Percentiles rank a stretch among this genome's conserved stretches.
phyloP scores from a whole-genome alignment of 1,140 invertebrate species.

The Apolygus lucorum region DNA sequence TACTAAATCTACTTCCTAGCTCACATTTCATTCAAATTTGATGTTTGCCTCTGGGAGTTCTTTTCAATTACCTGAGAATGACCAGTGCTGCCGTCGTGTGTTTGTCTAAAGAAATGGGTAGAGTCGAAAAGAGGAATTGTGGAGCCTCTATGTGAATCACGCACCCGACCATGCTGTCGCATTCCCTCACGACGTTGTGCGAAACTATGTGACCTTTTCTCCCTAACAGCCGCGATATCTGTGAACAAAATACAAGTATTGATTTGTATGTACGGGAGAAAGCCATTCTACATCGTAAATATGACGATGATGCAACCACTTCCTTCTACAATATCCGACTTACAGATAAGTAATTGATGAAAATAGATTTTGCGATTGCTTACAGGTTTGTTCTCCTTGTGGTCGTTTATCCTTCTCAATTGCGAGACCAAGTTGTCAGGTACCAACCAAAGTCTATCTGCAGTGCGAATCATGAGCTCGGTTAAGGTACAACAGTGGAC shows the following conservation, averaged over 20 bases:
- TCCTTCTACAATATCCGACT: no score
- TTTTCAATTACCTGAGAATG: conserved; percentile 43
- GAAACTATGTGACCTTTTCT: conserved; percentile 35
- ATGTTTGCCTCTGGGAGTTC: no score
- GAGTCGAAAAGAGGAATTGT: conserved; percentile 42
- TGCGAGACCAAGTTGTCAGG: conserved; percentile 59
- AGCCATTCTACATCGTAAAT: no score
- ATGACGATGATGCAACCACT: no score
- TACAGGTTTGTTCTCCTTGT: conserved; percentile 40
- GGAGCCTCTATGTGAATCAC: conserved; percentile 45
- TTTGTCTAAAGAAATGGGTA: conserved; percentile 41
- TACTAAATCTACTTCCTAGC: no score
- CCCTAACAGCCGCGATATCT: conserved; percentile 41
- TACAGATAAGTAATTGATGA: no score
- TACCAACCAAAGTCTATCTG: conserved; percentile 67
- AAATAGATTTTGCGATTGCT: no score
- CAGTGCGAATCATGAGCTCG: conserved; percentile 63
- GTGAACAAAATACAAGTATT: conserved; percentile 18
- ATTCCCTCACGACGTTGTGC: conserved; percentile 37
- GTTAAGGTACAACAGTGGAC: conserved; percentile 72
- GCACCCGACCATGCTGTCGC: conserved; percentile 33
- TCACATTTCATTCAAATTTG: no score
- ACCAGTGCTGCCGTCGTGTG: conserved; percentile 45
- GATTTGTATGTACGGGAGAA: no score
- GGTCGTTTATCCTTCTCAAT: conserved; percentile 51